Evolutionary conservation across 2,113 vertebrate genomes (phyloP).

Genomic region (Pongo abelii): DNA sequence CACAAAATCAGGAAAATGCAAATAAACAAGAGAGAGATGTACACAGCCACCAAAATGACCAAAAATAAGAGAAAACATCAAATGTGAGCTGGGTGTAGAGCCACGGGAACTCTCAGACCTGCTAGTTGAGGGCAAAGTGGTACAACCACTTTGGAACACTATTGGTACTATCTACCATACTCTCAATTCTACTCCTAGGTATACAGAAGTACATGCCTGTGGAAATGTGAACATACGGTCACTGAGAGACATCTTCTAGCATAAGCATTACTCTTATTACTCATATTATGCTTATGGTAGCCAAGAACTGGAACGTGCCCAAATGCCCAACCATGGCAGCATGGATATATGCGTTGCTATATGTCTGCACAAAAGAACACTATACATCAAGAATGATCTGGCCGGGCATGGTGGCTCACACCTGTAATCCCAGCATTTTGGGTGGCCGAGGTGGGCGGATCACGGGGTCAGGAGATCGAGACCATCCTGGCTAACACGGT

Average conservation of each 20-base stretch:
- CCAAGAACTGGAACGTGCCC: not conserved
- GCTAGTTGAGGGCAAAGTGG: too few relatives aligned
- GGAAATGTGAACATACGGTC: not conserved
- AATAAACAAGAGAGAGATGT: not conserved
- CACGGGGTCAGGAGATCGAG: too few relatives aligned
- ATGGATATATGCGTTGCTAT: not conserved
- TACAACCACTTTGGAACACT: not conserved
- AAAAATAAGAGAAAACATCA: not conserved
- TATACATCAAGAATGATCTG: not conserved
- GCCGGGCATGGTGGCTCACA: too few relatives aligned
- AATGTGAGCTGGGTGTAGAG: fast-evolving
- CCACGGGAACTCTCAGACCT: not conserved
- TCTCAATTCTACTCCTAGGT: fast-evolving
- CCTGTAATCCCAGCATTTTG: too few relatives aligned
- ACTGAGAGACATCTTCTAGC: too few relatives aligned
- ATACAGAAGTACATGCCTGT: fast-evolving
- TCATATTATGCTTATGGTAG: fast-evolving
- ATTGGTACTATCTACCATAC: fast-evolving
- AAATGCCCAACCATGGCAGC: not conserved
- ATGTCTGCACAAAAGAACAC: not conserved
- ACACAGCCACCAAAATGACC: not conserved
- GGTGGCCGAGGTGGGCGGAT: too few relatives aligned
- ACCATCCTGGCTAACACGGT: too few relatives aligned
- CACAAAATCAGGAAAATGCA: not conserved
- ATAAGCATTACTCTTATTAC: too few relatives aligned